Evolutionary conservation across 2,113 vertebrate species (phyloP), one percentile per base, ranked within the genome.

Genomic region (Nansenia antarctica): DNA sequence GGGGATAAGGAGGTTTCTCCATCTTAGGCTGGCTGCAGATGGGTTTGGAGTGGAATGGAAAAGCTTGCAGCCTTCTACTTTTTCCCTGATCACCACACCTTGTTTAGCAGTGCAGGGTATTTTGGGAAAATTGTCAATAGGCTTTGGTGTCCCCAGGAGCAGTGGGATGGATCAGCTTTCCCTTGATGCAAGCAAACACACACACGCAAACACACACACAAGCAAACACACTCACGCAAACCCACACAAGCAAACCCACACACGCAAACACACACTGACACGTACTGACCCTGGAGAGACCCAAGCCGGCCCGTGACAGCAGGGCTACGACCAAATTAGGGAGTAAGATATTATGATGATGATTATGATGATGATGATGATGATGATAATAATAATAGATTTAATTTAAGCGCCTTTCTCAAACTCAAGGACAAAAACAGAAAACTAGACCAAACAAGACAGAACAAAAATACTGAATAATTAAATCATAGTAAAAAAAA

Each of bases 91-190:
- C 12, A 37, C 32, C 32, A 5, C 61, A 62, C 55, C 61, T 54
- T 70, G 60, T 53, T 61, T 42, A 55, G 45, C 42, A 24, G 31
- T 39, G 18, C 29, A 30, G 18, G 37, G 24, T 45, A 45, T 49
- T 45, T 66, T 52, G 53, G 30, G n/a, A 30, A 6, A n/a, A 53
- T 61, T 69, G 37, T 42, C 45, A 52, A 39, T 61, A 63, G 29
- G 62, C 30, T 60, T 22, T 61, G 52, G 61, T 57, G 69, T 77
- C 58, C 45, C 18, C 34, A 27, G 31, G 32, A 62, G 62, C 57
- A 24, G 55, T 67, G 8, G n/a, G n/a, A n/a, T n/a, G n/a, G n/a
- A n/a, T 60, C 42, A 79, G 53, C 20, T 54, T n/a, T n/a, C n/a
- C 61, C n/a, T 26, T 75, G 42, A 18, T 31, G 42, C 31, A 24